Conservation (phyloP, 2,888 invertebrate species). For the Galeruca laticollis region DNA sequence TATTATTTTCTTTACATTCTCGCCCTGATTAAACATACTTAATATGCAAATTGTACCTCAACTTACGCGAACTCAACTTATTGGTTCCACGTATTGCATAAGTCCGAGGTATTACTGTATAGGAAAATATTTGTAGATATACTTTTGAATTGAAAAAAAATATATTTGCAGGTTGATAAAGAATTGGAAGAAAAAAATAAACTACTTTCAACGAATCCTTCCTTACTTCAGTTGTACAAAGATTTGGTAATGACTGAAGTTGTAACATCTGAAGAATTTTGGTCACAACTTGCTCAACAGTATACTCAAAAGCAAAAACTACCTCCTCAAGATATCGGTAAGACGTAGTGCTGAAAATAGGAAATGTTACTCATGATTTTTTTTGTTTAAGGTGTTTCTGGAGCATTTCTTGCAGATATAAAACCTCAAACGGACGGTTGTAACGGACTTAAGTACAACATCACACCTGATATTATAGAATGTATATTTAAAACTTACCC, state of each 20-base stretch:
- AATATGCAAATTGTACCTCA: too few species aligned
- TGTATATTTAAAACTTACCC: conserved; percentile 99
- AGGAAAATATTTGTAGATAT: neutral
- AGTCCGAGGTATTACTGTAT: too few species aligned
- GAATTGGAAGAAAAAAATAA: conserved; percentile 71
- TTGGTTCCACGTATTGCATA: too few species aligned
- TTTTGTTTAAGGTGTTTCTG: conserved; percentile 73
- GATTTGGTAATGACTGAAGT: conserved; percentile 97
- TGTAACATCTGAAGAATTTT: conserved; percentile 97
- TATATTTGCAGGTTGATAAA: conserved; percentile 60
- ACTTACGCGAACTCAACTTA: too few species aligned
- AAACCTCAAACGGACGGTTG: conserved; percentile 97
- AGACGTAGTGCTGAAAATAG: conserved; percentile 42
- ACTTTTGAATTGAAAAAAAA: neutral
- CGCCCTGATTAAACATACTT: too few species aligned
- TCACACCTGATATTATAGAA: conserved; percentile 96
- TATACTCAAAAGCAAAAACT: conserved; percentile 78
- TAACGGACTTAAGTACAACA: conserved; percentile 96
- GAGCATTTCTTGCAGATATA: conserved; percentile 89
- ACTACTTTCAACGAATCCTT: conserved; percentile 89
- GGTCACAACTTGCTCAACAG: conserved; percentile 88
- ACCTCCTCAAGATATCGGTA: conserved; percentile 87
- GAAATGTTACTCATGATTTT: neutral
- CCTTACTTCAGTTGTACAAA: conserved; percentile 92
- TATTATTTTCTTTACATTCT: too few species aligned